Evolutionary conservation across 2,797 vertebrate genomes (phyloP).

Genomic region (Dendrocincla fuliginosa): DNA sequence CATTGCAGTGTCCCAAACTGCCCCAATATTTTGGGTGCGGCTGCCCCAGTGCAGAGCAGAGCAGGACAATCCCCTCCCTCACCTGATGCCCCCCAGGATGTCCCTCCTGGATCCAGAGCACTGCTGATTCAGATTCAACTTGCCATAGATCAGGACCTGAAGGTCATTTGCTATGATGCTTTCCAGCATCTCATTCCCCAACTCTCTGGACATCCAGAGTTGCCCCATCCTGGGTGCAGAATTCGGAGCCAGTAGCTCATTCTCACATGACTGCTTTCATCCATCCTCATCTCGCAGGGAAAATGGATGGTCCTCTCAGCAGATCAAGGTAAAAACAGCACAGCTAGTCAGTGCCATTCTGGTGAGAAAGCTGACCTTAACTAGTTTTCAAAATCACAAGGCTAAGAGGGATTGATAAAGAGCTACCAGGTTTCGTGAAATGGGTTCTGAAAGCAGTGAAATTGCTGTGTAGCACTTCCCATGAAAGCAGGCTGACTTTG

Average conservation of each 20-base stretch:
- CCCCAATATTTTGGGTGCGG: not conserved
- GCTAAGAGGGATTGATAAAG: not conserved
- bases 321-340: rapidly evolving
- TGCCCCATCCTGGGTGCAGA: not conserved
- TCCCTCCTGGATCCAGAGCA: not conserved
- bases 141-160: not conserved
- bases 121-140: not conserved
- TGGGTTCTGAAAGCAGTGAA: not conserved
- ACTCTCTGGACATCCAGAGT: not conserved
- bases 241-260: not conserved
- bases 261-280: not conserved
- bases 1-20: not conserved
- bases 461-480: not conserved
- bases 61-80: not conserved
- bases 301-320: not conserved
- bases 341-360: not conserved
- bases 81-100: not conserved
- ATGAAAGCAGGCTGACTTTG: not conserved
- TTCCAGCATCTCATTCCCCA: not conserved
- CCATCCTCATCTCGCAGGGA: not conserved
- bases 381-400: not conserved
- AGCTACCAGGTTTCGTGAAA: not conserved
- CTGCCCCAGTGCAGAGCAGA: not conserved
- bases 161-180: not conserved
- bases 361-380: not conserved